Conservation (phyloP, 2,888 invertebrate species). For the Urechis unicinctus region DNA sequence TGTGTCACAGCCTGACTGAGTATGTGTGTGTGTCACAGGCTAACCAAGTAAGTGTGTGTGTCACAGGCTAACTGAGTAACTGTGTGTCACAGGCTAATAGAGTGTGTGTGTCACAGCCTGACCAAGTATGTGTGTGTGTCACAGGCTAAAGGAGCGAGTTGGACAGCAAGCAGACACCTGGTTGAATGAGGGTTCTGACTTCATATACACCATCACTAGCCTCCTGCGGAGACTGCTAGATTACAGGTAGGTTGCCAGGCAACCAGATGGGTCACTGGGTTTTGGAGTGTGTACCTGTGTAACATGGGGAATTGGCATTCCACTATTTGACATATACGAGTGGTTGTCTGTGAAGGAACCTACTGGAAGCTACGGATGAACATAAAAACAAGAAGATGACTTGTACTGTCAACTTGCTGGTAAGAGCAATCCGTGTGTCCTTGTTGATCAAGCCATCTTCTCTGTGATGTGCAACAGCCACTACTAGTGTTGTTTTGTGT, state of each 20-base stretch:
- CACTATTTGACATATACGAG: background rate
- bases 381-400: constrained; percentile 93
- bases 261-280: no score
- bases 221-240: constrained; percentile 82
- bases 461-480: no score
- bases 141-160: constrained; percentile 16
- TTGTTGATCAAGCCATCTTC: background rate
- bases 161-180: constrained; percentile 54
- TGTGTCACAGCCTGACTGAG: no score
- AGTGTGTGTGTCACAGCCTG: no score
- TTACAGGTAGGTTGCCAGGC: constrained; percentile 69
- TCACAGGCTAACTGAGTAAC: no score
- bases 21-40: no score
- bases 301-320: background rate
- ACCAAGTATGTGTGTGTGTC: no score
- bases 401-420: constrained; percentile 87
- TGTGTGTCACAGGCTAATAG: no score
- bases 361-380: constrained; percentile 91
- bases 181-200: constrained; percentile 79
- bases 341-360: constrained; percentile 56
- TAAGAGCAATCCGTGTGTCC: constrained; percentile 51
- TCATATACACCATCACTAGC: constrained; percentile 84
- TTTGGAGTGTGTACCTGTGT: background rate
- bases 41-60: no score
- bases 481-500: constrained; percentile 1